Percentiles rank a stretch among this genome's conserved stretches.
Conservation (phyloP, 2,888 invertebrate species). For the Drosophila subquinaria region DNA sequence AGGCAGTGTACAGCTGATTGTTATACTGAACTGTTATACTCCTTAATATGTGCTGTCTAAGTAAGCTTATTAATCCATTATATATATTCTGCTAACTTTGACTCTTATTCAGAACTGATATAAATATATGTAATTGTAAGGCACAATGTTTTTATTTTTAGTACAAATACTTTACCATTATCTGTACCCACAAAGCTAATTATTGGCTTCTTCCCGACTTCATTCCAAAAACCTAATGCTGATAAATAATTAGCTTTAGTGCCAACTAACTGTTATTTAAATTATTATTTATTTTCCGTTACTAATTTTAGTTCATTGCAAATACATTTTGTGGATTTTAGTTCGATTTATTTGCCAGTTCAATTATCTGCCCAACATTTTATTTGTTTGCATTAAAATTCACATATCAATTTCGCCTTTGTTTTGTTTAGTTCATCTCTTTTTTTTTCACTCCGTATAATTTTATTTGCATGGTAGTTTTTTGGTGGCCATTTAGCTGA, state of each 20-base stretch:
- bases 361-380: slow-evolving; percentile 24
- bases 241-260: slow-evolving; percentile 17
- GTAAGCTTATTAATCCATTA: background rate
- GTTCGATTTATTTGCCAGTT: slow-evolving; percentile 17
- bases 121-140: too few relatives aligned
- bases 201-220: background rate
- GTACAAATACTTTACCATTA: background rate
- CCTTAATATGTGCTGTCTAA: too few relatives aligned
- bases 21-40: background rate
- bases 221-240: slow-evolving; percentile 5
- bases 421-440: slow-evolving; percentile 30
- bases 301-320: slow-evolving; percentile 24
- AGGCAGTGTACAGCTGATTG: background rate
- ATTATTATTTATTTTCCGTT: background rate
- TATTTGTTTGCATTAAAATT: slow-evolving; percentile 44
- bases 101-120: too few relatives aligned
- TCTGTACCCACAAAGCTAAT: background rate
- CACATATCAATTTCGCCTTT: slow-evolving; percentile 49
- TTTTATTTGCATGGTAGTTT: slow-evolving; percentile 59
- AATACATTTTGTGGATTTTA: slow-evolving; percentile 11
- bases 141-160: background rate
- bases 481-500: slow-evolving; percentile 62
- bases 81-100: background rate
- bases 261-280: slow-evolving; percentile 21
- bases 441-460: slow-evolving; percentile 39